Conservation (phyloP, 2,888 invertebrate species). For the Lochmaea capreae region DNA sequence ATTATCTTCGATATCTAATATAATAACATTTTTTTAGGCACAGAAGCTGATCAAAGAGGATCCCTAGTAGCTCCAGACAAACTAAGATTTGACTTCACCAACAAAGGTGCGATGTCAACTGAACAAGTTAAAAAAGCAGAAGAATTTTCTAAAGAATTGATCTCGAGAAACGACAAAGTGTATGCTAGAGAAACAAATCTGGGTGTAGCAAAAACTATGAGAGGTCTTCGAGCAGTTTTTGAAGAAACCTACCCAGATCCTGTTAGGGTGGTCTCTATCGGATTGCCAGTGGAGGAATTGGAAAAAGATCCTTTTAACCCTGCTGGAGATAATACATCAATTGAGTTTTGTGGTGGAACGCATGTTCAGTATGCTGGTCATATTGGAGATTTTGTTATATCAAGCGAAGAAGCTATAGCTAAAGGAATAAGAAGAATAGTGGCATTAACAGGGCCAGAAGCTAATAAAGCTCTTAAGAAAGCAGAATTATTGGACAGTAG, state of each 20-base stretch:
- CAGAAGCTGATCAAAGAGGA: constrained; percentile 94
- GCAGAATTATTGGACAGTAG: constrained; percentile 82
- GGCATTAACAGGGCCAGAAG: constrained; percentile 96
- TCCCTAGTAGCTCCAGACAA: constrained; percentile 97
- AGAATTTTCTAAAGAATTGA: constrained; percentile 80
- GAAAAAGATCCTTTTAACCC: constrained; percentile 86
- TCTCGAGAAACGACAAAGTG: constrained; percentile 68
- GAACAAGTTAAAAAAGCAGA: constrained; percentile 91
- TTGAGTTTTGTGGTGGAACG: constrained; percentile 99
- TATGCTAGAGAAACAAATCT: constrained; percentile 90
- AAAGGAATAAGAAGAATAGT: constrained; percentile 97
- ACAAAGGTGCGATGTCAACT: constrained; percentile 90
- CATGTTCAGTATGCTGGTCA: constrained; percentile 93
- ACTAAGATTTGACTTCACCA: constrained; percentile 96
- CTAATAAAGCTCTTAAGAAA: constrained; percentile 86
- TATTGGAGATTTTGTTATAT: constrained; percentile 94
- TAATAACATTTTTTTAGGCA: too few relatives aligned
- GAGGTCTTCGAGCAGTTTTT: constrained; percentile 96
- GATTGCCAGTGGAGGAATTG: constrained; percentile 87
- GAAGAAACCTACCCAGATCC: constrained; percentile 99
- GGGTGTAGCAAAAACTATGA: constrained; percentile 87
- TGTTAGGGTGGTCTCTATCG: constrained; percentile 92
- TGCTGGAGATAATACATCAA: constrained; percentile 86
- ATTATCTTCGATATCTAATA: too few relatives aligned
- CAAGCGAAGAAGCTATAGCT: constrained; percentile 98